phyloP scores from a whole-genome alignment of 2,113 vertebrate genomes.

The Cinclus cinclus region DNA sequence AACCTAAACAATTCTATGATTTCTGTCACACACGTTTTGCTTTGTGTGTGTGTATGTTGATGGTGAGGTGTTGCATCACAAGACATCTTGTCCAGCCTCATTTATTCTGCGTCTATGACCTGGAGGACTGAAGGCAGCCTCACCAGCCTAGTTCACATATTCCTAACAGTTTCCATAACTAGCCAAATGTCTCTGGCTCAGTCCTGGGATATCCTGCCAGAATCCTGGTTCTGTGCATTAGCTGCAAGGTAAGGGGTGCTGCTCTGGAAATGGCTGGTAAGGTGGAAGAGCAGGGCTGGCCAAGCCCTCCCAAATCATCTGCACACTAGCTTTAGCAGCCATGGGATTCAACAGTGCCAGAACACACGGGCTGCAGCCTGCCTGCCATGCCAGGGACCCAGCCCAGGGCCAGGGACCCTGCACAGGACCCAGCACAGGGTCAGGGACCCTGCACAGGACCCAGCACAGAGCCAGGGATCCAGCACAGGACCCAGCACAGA shows the following conservation, averaged over 20 bases:
- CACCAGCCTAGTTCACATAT: neutral
- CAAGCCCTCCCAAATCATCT: neutral
- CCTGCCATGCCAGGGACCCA: neutral
- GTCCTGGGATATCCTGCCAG: neutral
- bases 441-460: no score
- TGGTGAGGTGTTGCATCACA: neutral
- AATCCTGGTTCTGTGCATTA: no score
- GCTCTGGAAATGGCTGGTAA: fast-evolving
- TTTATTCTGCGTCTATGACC: neutral
- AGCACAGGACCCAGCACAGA: neutral
- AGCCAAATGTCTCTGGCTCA: neutral
- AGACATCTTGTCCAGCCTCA: neutral
- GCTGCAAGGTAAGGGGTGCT: neutral
- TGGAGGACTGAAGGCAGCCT: neutral
- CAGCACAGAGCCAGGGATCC: no score
- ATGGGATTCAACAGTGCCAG: neutral
- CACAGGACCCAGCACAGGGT: neutral
- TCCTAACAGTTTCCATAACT: neutral
- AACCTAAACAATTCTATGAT: neutral
- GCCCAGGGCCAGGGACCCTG: neutral
- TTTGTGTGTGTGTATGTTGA: neutral
- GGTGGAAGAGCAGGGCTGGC: neutral
- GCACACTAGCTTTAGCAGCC: neutral
- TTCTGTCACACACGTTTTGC: neutral
- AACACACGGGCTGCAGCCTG: fast-evolving